Evolutionary conservation across 2,888 invertebrate species (phyloP), one percentile per base, ranked within the genome.

Genomic region (Catocala nupta): DNA sequence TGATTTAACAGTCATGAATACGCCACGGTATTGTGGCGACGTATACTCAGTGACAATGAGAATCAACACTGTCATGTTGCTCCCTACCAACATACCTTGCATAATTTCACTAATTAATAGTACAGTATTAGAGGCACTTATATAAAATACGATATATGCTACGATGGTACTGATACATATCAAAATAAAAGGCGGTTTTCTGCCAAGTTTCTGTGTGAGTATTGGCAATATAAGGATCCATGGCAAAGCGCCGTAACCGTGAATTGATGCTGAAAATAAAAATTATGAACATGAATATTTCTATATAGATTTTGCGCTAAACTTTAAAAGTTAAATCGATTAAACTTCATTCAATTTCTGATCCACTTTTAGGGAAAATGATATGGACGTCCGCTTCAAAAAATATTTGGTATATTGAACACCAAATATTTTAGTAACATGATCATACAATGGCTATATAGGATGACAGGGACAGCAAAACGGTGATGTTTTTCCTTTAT

Each of bases 141-240:
- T 74, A 64, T 80, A 83, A 60, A 83, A 75, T 33, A 84, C 72
- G 12, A 75, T 57, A 59, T 80, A 82, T 11, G 73, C 78, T 11
- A 69, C 49, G 12, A 82, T 52, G 62, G 81, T 55, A 67, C 67
- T 81, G 50, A 73, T 56, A 68, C 73, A 81, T 39, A 82, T 74
- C 47, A 80, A 70, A 55, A 83, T 61, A 68, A 84, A 85, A 48
- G 82, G 80, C 51, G 80, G 62, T 77, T 77, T 85, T 65, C 85
- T 75, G 63, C 86, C 85, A 47, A 81, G 64, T 60, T 70, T 76
- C 55, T 77, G 78, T 10, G 80, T 73, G 47, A 83, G 68, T 62
- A 82, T 74, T 39, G 85, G 81, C 54, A 86, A 60, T 66, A 85
- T 78, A 13, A 86, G 64, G 55, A 85, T 80, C 78, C 81, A 83